Evolutionary conservation across 2,797 vertebrate genomes (phyloP).

Genomic region (Danio aesculapii): DNA sequence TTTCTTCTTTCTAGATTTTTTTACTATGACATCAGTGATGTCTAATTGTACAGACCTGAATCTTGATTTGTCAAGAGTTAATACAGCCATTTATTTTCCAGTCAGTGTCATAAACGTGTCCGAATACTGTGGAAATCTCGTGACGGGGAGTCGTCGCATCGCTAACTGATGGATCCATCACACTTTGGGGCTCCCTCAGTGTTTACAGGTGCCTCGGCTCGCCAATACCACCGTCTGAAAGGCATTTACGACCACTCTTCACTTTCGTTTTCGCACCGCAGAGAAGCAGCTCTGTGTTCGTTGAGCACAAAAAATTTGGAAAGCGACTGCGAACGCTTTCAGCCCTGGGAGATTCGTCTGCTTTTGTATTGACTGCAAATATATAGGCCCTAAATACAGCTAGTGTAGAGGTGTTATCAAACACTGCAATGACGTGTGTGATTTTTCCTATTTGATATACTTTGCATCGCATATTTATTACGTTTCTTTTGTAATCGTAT

Average conservation of each 20-base stretch:
- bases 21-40: slow-evolving; percentile 94
- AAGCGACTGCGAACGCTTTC: background rate
- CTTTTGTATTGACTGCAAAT: background rate
- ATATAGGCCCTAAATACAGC: background rate
- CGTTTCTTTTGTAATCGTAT: slow-evolving; percentile 14
- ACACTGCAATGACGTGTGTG: background rate
- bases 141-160: slow-evolving; percentile 67
- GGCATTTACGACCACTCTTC: slow-evolving; percentile 8
- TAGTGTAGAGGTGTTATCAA: slow-evolving; percentile 13
- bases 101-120: slow-evolving; percentile 77
- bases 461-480: slow-evolving; percentile 32
- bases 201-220: slow-evolving; percentile 82
- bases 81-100: slow-evolving; percentile 83
- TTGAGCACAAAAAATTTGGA: slow-evolving; percentile 14
- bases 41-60: slow-evolving; percentile 89
- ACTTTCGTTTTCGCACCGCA: background rate
- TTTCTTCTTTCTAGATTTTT: slow-evolving; percentile 55
- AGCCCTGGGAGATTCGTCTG: slow-evolving; percentile 5
- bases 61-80: slow-evolving; percentile 93
- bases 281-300: slow-evolving; percentile 8
- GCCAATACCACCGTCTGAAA: slow-evolving; percentile 74
- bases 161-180: slow-evolving; percentile 46
- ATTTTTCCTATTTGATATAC: background rate
- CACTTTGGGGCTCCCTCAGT: slow-evolving; percentile 76
- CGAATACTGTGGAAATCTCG: slow-evolving; percentile 77